Evolutionary conservation across 2,797 vertebrate species (phyloP), one percentile per base, ranked within the genome.

Genomic region (Melanotaenia parkinsoni): DNA sequence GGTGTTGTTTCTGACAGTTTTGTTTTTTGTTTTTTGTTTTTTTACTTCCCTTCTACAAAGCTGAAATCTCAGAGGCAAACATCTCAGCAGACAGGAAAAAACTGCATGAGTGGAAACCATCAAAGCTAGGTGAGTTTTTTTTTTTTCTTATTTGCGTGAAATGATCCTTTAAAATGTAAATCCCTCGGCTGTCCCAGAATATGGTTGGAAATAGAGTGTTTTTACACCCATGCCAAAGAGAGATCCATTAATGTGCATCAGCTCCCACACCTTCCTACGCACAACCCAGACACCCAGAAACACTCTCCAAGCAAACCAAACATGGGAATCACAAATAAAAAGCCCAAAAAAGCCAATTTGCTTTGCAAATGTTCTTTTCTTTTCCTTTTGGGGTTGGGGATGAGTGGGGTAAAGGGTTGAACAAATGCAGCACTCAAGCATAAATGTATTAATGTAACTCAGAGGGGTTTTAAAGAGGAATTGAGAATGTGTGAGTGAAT

Each of bases 161-260:
- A 56, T 77, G 71, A 74, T 35, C 65, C 61, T 81, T 79, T 67
- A 70, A 66, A 67, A 69, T 75, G 28, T 47, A 80, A 91, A 82
- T 86, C 77, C 81, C 74, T 58, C 58, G 28, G 58, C 58, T 58
- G 37, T 5, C n/a, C 45, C 56, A 67, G 74, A 82, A 73, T 62
- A 43, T 56, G 71, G 47, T 74, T 79, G 74, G 74, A 83, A 86
- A 86, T 63, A 67, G 74, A 79, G 78, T 86, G 87, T 84, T 81
- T 84, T 79, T 83, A 77, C 82, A 77, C 70, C 84, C 77, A 14
- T 56, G 72, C 68, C 74, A 37, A 63, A 75, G 70, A 70, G 56
- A 60, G 72, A 75, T 77, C 61, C 72, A 76, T 74, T 86, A 74
- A 53, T 63, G 67, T 63, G 67, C 51, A 66, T 63, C 43, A 12